Conservation (phyloP, 2,797 vertebrate genomes). For the Amblyraja radiata region DNA sequence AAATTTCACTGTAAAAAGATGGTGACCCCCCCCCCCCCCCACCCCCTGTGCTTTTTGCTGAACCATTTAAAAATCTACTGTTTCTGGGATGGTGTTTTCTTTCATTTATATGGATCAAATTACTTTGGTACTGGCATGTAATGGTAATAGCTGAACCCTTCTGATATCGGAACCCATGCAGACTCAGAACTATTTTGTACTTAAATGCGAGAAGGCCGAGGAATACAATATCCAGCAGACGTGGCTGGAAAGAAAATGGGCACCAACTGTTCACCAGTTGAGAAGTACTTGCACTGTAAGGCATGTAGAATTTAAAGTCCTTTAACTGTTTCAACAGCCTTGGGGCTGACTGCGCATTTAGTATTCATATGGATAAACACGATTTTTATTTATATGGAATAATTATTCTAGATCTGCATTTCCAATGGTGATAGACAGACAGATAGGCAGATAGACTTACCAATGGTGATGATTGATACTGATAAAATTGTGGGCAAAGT, state of each 20-base stretch:
- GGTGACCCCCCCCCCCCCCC: not conserved
- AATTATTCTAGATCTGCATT: not conserved
- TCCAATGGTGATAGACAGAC: not conserved
- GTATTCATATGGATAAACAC: not conserved
- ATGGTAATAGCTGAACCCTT: too few relatives aligned
- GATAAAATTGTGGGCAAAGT: not conserved
- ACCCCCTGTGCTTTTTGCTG: not conserved
- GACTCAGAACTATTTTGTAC: too few relatives aligned
- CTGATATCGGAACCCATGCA: too few relatives aligned
- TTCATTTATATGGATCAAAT: not conserved
- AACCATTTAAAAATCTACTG: not conserved
- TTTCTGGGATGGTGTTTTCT: not conserved
- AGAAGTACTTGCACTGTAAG: too few relatives aligned
- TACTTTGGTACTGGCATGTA: too few relatives aligned
- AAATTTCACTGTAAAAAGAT: not conserved
- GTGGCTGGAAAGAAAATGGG: too few relatives aligned
- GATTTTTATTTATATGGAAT: not conserved
- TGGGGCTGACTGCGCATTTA: too few relatives aligned
- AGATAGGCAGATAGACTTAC: not conserved
- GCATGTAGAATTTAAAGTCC: too few relatives aligned
- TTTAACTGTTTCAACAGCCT: too few relatives aligned
- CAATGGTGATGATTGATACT: not conserved
- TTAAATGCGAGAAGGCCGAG: too few relatives aligned
- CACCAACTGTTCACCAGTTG: too few relatives aligned
- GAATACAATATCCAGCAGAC: too few relatives aligned